Base-by-base conservation (phyloP, 2,113 vertebrate genomes). In the Poeciliopsis turrubarensis region DNA sequence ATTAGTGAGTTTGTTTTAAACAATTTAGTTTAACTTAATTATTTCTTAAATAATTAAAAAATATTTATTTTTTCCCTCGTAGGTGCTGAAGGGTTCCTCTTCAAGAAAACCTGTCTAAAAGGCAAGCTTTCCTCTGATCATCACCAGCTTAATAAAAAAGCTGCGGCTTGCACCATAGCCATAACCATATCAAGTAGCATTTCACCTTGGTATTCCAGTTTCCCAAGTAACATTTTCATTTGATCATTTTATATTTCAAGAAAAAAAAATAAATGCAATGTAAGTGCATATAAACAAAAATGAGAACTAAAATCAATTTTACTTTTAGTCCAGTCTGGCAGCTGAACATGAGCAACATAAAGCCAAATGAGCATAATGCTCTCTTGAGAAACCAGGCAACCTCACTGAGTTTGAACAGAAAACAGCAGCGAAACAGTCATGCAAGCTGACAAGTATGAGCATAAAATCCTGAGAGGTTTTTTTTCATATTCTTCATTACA, bases 401-500 rank as follows among this genome's bases (percentile, higher is more conserved):
- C 6, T 51, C 47, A 51, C 13, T 5, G 47, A 34, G 34, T 51
- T 6, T 51, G 5, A 51, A 17, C 5, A 51, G 19, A 5, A 51
- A 6, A 51, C 41, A 65, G 27, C 5, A 65, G 34, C 5, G 1
- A 57, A 71, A 65, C 19, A 25, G n/a, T 69, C 12, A 62, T 11
- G 0, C 0, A 0, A 4, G 47, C 70, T 25, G 31, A 15, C 13
- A 11, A 5, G 25, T 25, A 0, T 65, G 65, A 60, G 32, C 22
- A 61, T 71, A 25, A 60, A 66, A 32, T 62, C 4, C 0, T 63
- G 31, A 44, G 25, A 10, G 25, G 0, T 26, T 60, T 39, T n/a
- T 57, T n/a, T 57, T 65, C 7, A n/a, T 29, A 61, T 44, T 19
- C 19, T 19, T 51, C 60, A 64, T 69, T 31, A 51, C 66, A 44